A percentile compares a stretch with the other conserved stretches of the same genome.
phyloP scores from a whole-genome alignment of 2,888 invertebrate genomes.

The Callinectes sapidus region DNA sequence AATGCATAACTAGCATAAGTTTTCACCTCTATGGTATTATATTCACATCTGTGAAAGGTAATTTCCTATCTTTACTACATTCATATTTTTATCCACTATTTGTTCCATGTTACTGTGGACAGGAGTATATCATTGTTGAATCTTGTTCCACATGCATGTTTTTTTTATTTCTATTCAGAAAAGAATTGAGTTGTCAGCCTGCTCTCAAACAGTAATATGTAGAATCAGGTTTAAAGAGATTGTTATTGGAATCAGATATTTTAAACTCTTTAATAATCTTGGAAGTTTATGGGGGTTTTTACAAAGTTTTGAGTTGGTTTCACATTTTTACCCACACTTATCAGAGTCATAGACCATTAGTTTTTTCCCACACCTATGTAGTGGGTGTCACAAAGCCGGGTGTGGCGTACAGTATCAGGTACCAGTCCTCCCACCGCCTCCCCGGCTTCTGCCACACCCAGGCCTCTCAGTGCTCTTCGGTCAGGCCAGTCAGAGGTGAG shows the following conservation, averaged over 20 bases:
- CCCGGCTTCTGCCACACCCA: constrained; percentile 19
- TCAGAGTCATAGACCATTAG: neutral
- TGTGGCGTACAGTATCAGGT: constrained; percentile 57
- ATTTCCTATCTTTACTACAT: neutral
- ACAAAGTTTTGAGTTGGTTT: neutral
- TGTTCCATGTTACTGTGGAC: neutral
- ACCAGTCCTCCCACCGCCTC: constrained; percentile 27
- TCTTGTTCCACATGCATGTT: neutral
- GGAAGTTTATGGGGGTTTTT: neutral
- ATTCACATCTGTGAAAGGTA: too few relatives aligned
- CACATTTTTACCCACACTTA: constrained; percentile 14
- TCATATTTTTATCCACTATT: neutral
- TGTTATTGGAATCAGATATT: neutral
- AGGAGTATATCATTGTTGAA: neutral
- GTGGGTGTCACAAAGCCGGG: constrained; percentile 62
- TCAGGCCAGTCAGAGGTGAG: constrained; percentile 58
- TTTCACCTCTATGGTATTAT: too few relatives aligned
- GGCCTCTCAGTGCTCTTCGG: constrained; percentile 47
- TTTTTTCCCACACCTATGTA: constrained; percentile 33
- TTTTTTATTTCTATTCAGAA: neutral
- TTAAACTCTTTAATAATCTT: neutral
- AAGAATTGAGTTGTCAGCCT: neutral
- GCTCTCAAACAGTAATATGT: neutral
- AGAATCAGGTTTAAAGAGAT: neutral
- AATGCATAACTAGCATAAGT: too few relatives aligned